Evolutionary conservation across 2,113 vertebrate genomes (phyloP).

Genomic region (Orycteropus afer): DNA sequence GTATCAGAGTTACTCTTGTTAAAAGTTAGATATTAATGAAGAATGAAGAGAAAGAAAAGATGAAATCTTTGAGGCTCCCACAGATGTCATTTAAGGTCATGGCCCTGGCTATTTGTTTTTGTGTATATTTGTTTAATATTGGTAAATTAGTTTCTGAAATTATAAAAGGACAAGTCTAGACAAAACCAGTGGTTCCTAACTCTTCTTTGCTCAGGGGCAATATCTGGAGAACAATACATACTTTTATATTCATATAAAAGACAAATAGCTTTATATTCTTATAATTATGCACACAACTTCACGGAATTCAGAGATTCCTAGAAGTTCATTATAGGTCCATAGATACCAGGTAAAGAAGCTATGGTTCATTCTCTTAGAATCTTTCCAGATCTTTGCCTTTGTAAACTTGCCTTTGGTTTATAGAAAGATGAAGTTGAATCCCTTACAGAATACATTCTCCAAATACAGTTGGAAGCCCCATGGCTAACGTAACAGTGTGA

Average conservation of each 20-base stretch:
- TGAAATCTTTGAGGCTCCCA: background rate
- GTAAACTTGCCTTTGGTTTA: background rate
- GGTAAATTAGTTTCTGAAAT: background rate
- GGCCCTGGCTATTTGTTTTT: background rate
- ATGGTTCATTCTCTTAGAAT: background rate
- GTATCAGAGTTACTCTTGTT: background rate
- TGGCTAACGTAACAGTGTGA: background rate
- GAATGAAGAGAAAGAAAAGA: background rate
- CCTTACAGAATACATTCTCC: background rate
- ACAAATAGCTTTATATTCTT: background rate
- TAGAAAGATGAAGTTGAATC: background rate
- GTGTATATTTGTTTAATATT: background rate
- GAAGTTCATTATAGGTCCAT: background rate
- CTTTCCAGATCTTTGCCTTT: background rate
- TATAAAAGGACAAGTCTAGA: background rate
- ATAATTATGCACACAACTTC: background rate
- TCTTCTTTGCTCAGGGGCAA: background rate
- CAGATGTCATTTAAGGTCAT: background rate
- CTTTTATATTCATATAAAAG: too few species aligned
- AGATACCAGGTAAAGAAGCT: background rate
- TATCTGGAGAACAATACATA: background rate
- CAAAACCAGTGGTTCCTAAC: background rate
- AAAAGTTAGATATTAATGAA: background rate
- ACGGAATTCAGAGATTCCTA: background rate
- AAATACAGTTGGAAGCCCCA: background rate